A percentile compares a stretch with the other conserved stretches of the same genome.
These are phyloP conservation scores for Notospermus geniculatus DNA, from an alignment of 1,140 invertebrate species.

Conservation along the genomic window DNA sequence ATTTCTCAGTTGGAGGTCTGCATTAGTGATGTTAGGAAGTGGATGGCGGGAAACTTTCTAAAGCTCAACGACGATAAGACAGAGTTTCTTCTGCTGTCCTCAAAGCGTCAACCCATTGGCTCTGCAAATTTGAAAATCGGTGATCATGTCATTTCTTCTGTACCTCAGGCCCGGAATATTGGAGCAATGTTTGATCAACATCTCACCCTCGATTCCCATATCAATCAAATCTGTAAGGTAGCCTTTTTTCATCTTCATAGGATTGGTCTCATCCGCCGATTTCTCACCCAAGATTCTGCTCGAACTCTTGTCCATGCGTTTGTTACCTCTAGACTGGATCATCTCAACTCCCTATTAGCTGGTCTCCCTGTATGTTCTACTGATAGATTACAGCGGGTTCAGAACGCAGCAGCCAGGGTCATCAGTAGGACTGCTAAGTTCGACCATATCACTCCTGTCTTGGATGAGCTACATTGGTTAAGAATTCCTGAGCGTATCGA, in stretches of 20 bases:
- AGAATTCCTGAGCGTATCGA: not conserved
- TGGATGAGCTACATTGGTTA: conserved; percentile 1
- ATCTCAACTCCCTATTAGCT: not conserved
- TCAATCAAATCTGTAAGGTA: not conserved
- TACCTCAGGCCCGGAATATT: not conserved
- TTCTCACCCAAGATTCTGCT: too few species aligned
- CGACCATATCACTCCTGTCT: conserved; percentile 8
- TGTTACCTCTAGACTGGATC: conserved; percentile 7
- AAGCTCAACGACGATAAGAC: too few species aligned
- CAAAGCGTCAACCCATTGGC: not conserved
- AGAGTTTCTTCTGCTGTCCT: too few species aligned
- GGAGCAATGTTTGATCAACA: conserved; percentile 4
- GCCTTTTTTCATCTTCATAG: not conserved
- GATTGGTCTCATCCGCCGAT: conserved; percentile 4
- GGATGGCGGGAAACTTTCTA: conserved; percentile 3
- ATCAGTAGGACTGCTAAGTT: not conserved
- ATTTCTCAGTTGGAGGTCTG: conserved; percentile 6
- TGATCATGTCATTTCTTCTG: not conserved
- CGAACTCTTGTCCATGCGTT: not conserved
- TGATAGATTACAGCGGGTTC: conserved; percentile 4
- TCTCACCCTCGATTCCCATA: conserved; percentile 1
- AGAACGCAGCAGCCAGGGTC: not conserved
- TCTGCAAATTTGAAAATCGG: conserved; percentile 2
- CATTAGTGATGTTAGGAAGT: conserved; percentile 1
- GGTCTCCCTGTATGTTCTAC: not conserved